Conservation (phyloP, 2,113 vertebrate species). For the Alectura lathami region DNA sequence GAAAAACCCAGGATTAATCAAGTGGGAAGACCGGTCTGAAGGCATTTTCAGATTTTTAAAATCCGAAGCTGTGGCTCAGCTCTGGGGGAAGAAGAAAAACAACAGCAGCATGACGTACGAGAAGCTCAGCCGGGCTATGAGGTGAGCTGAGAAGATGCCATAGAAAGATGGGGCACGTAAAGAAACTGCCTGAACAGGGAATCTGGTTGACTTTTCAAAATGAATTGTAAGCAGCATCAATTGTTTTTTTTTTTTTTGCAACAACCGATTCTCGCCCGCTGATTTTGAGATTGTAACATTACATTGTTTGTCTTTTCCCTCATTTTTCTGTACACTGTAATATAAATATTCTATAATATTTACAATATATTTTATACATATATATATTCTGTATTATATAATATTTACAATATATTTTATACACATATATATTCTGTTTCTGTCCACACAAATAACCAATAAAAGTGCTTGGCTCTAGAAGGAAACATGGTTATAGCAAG, state of each 20-base stretch:
- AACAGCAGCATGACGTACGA: slow-evolving; percentile 99
- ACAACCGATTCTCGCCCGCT: background rate
- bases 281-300: background rate
- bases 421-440: background rate
- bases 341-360: no score
- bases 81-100: slow-evolving; percentile 99
- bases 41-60: slow-evolving; percentile 97
- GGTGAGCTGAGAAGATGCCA: slow-evolving; percentile 73
- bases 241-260: background rate
- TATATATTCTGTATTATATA: background rate
- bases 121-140: slow-evolving; percentile 98
- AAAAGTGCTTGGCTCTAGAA: background rate
- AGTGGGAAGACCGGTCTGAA: slow-evolving; percentile 95
- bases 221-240: background rate
- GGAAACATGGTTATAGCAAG: background rate
- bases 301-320: background rate
- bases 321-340: background rate
- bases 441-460: background rate
- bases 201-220: background rate
- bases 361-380: background rate
- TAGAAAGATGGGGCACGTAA: background rate
- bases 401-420: background rate
- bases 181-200: background rate
- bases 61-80: slow-evolving; percentile 95
- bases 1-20: slow-evolving; percentile 93